Base-by-base conservation (phyloP, 1,140 invertebrate species). In the Monochamus saltuarius region DNA sequence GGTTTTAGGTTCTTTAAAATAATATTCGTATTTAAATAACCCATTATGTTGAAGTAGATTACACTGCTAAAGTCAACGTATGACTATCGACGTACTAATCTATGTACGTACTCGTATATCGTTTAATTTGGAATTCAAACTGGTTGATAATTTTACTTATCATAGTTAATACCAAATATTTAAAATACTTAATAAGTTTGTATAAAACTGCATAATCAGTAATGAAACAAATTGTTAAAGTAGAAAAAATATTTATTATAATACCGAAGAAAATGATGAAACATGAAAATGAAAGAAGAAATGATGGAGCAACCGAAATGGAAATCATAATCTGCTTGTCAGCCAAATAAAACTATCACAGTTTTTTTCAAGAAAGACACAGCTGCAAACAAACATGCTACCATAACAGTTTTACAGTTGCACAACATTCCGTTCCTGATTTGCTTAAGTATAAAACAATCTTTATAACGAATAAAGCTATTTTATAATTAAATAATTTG, bases 371-470 rank as follows among this genome's bases (percentile, higher is more conserved):
- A 13, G 11, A 51, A 51, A 51, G 14, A 7, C 11, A 51, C 14
- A 51, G 11, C 10, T n/a, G 36, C 49, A 29, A 51, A 37, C 49
- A 17, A 51, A 36, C 49, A 51, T 51, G 49, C 49, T 51, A 51
- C 49, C 49, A 51, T 35, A 34, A 51, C 16, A 51, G 49, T 22
- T 29, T 40, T 1, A 50, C 56, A 50, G 45, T 58, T 58, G 7
- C 42, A 39, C 9, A 56, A 47, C 22, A 56, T 29, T 29, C 22
- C 22, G 35, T 56, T 56, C 29, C 42, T 56, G 42, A 22, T 47
- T 47, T 45, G 55, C 45, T 39, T 43, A 36, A 34, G 55, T 47
- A 45, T 47, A 8, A 47, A 56, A 56, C 45, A 36, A 35, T 51
- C 49, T 51, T 29, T 8, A 37, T 13, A 16, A 40, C 11, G 4